Conservation (phyloP, 1,140 invertebrate genomes). For the Panagrolaimus sp. region DNA sequence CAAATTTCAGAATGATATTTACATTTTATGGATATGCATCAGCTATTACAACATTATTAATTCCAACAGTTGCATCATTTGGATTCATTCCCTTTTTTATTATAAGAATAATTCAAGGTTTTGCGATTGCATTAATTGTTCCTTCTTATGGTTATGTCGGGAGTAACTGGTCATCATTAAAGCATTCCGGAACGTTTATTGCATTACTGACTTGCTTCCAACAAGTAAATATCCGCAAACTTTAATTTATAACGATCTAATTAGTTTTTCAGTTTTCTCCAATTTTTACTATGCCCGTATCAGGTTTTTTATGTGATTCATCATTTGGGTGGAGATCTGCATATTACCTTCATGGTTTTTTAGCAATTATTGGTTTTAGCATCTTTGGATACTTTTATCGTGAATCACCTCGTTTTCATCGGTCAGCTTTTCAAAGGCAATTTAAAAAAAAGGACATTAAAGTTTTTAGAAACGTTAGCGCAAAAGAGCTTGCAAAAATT, state of each 20-base stretch:
- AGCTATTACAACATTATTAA: background rate
- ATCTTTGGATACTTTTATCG: conserved; percentile 22
- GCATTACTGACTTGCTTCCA: conserved; percentile 17
- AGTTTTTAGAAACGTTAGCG: background rate
- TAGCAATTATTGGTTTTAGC: conserved; percentile 14
- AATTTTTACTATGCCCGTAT: conserved; percentile 22
- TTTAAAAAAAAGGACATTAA: background rate
- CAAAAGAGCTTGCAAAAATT: conserved; percentile 11
- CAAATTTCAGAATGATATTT: background rate
- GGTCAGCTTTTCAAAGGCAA: background rate
- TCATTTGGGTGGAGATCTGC: conserved; percentile 11
- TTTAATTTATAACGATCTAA: background rate
- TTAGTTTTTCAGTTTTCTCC: background rate
- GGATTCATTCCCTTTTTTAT: background rate
- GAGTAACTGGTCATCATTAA: conserved; percentile 11
- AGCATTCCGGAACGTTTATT: background rate
- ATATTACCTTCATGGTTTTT: conserved; percentile 21
- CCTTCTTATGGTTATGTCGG: background rate
- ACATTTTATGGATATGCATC: conserved; percentile 2
- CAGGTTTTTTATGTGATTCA: conserved; percentile 13
- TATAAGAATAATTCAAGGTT: background rate
- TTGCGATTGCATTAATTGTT: background rate
- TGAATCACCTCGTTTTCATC: conserved; percentile 15
- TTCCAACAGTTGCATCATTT: background rate
- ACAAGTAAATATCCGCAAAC: background rate